Base-by-base conservation (phyloP, 2,113 vertebrate species). In the Neofelis nebulosa region DNA sequence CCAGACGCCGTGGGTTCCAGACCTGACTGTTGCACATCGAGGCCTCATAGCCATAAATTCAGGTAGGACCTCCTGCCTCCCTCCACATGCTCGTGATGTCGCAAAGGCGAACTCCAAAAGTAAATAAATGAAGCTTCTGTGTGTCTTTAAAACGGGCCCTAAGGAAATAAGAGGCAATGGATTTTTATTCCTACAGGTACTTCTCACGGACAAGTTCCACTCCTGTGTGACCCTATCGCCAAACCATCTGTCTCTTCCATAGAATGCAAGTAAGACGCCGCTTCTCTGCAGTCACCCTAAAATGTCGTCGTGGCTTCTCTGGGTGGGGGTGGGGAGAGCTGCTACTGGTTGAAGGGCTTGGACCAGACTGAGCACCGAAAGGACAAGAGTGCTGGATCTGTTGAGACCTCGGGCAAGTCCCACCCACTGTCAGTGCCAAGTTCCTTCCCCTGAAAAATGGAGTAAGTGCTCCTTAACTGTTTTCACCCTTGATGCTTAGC, bases 341-440 rank as follows among this genome's bases (percentile, higher is more conserved):
- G 13, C 55, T 14, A 4, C 65, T 2, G 4, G 50, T 7, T 48
- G 25, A 61, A 16, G 36, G 31, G 38, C 50, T 33, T 16, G 1
- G 36, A 33, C 3, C 33, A 7, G 23, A 38, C 3, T 13, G 52
- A 61, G 48, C 23, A 0, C 0, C 2, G 19, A 5, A 61, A 63
- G 27, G 11, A 16, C 78, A 57, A 65, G 36, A 14, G 78, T 4
- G 0, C 68, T 23, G 21, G 65, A 52, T 41, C 50, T 38, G 4
- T 2, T 1, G 18, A 21, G 36, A 41, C 31, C 45, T 33, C 1
- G 0, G 19, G 18, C 27, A 91, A 87, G 31, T n/a, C 19, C 38
- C 38, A 27, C 3, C 19, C 0, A 0, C 18, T 16, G 19, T 18
- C 36, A 65, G 63, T 1, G 31, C 1, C 14, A 16, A 14, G 11